phyloP scores from a whole-genome alignment of 2,797 vertebrate species.

The Okamejei kenojei region DNA sequence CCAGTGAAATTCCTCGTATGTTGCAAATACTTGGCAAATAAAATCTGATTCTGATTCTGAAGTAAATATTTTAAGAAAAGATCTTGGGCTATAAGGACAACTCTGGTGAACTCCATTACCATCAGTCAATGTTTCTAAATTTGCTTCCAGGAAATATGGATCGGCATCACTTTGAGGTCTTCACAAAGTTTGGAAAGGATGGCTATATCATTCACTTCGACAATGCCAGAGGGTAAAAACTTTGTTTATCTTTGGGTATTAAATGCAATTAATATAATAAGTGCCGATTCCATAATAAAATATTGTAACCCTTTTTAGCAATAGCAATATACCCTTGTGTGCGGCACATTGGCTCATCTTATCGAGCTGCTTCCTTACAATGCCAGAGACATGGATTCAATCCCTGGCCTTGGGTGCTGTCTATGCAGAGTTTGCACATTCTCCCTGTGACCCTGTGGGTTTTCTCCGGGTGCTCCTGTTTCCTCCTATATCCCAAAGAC shows the following conservation, averaged over 20 bases:
- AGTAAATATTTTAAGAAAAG: background rate
- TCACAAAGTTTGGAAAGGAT: slow-evolving; percentile 87
- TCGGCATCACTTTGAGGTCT: slow-evolving; percentile 91
- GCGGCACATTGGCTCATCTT: no score
- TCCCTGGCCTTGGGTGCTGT: no score
- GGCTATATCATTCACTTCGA: slow-evolving; percentile 88
- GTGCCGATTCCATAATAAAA: background rate
- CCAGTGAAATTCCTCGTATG: no score
- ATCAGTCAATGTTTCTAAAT: background rate
- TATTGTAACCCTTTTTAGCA: background rate
- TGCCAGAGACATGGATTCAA: no score
- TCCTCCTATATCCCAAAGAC: no score
- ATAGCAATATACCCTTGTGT: no score
- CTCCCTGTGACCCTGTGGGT: no score
- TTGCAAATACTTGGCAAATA: no score
- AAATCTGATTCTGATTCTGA: no score
- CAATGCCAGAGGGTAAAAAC: slow-evolving; percentile 84
- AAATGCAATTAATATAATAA: background rate
- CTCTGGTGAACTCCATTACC: background rate
- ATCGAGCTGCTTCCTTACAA: no score
- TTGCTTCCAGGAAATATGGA: slow-evolving; percentile 84
- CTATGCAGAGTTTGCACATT: no score
- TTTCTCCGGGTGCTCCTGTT: no score
- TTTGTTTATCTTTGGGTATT: slow-evolving; percentile 9
- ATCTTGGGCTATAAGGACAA: background rate